A percentile compares a stretch with the other conserved stretches of the same genome.
Conservation (phyloP, 2,113 vertebrate genomes). For the Chaenocephalus aceratus region DNA sequence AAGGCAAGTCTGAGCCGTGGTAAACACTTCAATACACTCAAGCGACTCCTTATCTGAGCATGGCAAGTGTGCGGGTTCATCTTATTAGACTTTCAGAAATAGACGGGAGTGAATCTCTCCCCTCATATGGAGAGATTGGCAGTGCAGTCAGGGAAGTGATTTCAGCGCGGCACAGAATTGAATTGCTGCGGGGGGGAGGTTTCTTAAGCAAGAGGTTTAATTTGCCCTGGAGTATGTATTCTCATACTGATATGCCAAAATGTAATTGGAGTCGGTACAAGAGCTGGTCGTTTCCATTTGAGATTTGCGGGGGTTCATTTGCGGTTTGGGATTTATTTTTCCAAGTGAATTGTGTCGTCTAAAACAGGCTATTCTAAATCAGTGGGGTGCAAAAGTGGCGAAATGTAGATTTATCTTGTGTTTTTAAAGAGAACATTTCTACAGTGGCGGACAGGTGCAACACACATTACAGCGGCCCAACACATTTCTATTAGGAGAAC, state of each 20-base stretch:
- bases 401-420: conserved; percentile 46
- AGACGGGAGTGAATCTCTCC: conserved; percentile 73
- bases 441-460: too few relatives aligned
- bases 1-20: conserved; percentile 59
- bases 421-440: background rate
- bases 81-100: conserved; percentile 81
- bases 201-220: conserved; percentile 84
- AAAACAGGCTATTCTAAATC: conserved; percentile 55
- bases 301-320: conserved; percentile 71
- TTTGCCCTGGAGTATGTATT: conserved; percentile 82
- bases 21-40: conserved; percentile 80
- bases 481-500: too few relatives aligned
- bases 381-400: conserved; percentile 7
- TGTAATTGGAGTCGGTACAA: conserved; percentile 83
- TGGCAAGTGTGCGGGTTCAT: conserved; percentile 74
- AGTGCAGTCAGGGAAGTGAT: conserved; percentile 79
- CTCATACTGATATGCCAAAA: conserved; percentile 80
- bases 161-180: conserved; percentile 74
- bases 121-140: conserved; percentile 72
- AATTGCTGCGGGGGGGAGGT: conserved; percentile 77
- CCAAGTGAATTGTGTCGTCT: conserved; percentile 34
- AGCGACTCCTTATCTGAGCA: conserved; percentile 75
- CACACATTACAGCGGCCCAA: too few relatives aligned
- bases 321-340: conserved; percentile 53
- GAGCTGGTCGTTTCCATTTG: conserved; percentile 78